These are phyloP conservation scores for Oscheius sp. DNA, from an alignment of 2,888 invertebrate species.

Conservation along the genomic window DNA sequence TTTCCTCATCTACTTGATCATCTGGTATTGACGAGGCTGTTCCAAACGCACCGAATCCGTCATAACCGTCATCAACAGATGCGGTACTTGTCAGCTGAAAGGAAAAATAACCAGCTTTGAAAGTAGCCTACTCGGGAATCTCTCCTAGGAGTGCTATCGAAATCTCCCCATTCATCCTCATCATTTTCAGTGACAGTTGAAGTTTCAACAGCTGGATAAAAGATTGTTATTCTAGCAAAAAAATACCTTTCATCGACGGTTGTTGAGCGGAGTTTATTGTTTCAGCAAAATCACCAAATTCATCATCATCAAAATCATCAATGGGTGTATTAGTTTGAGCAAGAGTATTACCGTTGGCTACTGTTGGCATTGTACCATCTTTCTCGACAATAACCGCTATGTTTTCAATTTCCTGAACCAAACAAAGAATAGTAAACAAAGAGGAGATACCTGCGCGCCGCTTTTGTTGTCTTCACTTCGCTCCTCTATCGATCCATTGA, in stretches of 20 bases:
- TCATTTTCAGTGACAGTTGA: conserved; percentile 37
- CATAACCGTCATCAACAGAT: conserved; percentile 15
- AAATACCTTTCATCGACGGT: no score
- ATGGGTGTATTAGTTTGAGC: neutral
- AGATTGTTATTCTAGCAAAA: no score
- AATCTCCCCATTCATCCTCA: conserved; percentile 64
- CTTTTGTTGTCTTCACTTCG: no score
- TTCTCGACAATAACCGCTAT: no score
- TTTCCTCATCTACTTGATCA: neutral
- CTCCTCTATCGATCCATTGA: no score
- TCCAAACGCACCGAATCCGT: conserved; percentile 20
- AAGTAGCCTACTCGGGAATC: conserved; percentile 5
- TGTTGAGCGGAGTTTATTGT: no score
- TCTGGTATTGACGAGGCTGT: neutral
- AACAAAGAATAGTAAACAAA: neutral
- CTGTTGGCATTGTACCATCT: no score
- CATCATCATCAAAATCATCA: conserved; percentile 20
- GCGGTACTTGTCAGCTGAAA: conserved; percentile 14
- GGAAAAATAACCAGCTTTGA: neutral
- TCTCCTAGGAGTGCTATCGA: conserved; percentile 38
- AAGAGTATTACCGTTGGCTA: no score
- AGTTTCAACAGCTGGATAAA: neutral
- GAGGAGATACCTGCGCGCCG: no score
- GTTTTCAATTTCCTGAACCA: no score
- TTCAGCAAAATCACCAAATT: conserved; percentile 29